Base-by-base conservation (phyloP, 1,140 invertebrate genomes). In the Drosophila repleta region DNA sequence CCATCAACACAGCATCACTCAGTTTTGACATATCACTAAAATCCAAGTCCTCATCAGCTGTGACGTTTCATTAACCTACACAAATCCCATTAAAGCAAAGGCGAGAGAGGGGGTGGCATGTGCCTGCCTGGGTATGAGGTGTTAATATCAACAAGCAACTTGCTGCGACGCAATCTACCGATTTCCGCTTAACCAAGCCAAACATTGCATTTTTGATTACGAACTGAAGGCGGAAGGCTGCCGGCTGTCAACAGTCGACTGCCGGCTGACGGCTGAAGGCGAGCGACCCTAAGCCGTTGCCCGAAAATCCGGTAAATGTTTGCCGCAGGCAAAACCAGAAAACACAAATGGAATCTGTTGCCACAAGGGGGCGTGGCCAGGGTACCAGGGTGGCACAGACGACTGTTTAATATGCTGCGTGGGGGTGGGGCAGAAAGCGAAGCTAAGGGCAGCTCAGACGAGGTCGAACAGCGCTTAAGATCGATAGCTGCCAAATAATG, bases 11-110 rank as follows among this genome's bases (percentile, higher is more conserved):
- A 58, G 83, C 83, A 88, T 87, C 83, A 87, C 75, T 87, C 83
- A 87, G 83, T 87, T 87, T 82, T 87, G 83, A 87, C 83, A 87
- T 87, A 87, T 87, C 83, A 87, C 88, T 88, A 83, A 88, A 88
- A 88, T 88, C 79, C 82, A 83, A 71, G 71, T 65, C 74, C 83
- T 68, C 79, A 76, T 88, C 84, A 83, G 79, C 83, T 79, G 83
- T 84, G 83, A 88, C 83, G 84, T 88, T 88, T 88, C 83, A 88
- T 88, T 88, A 88, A 88, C 83, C 83, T 79, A 60, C 35, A 24
- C 48, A 5, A 56, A 56, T 35, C 45, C 45, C 58, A 32, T 62
- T 43, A 43, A 41, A 43, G 24, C 24, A 39, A 18, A 57, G 29
- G 26, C 5, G 7, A 8, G n/a, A 26, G 6, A 15, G 55, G 15